Evolutionary conservation across 2,113 vertebrate species (phyloP), one percentile per base, ranked within the genome.

Genomic region (Lota lota): DNA sequence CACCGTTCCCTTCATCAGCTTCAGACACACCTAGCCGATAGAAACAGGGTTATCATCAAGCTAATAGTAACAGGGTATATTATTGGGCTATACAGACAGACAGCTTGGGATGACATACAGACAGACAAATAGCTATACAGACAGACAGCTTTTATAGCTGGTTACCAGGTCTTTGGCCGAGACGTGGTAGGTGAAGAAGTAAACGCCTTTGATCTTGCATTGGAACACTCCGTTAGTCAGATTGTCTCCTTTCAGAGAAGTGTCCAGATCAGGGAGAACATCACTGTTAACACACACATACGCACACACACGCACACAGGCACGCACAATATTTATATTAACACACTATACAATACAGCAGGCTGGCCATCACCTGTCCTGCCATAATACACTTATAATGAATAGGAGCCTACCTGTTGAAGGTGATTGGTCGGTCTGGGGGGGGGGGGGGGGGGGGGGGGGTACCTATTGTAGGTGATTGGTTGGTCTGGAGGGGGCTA

Each of bases 181-280:
- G 0, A 83, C 0, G 62, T 88, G 85, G 69, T 73, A 88, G 40
- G 77, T 82, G 79, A 88, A 84, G 85, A 82, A 88, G 22, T 88
- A 82, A 11, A 87, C 1, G 3, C 87, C 87, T 60, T 36, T 63
- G 53, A 20, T 0, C 28, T 0, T 0, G 5, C 80, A 72, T 0
- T 1, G n/a, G 56, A 80, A 88, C 0, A 28, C 22, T 1, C 79
- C 74, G 0, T 83, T 33, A 1, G 1, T 56, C 72, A 87, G 68
- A 0, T 2, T 0, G 0, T 51, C 60, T 60, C 78, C 75, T 22
- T 0, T n/a, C 33, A 64, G 19, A 33, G 1, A 21, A 1, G 2
- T 0, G 0, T 36, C 68, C 68, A 74, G 50, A 0, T 63, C 22
- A 0, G 74, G 15, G 18, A 64, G 1, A 8, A 60, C 10, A 14